phyloP scores from a whole-genome alignment of 1,140 invertebrate genomes.

The Pomacea maculata region DNA sequence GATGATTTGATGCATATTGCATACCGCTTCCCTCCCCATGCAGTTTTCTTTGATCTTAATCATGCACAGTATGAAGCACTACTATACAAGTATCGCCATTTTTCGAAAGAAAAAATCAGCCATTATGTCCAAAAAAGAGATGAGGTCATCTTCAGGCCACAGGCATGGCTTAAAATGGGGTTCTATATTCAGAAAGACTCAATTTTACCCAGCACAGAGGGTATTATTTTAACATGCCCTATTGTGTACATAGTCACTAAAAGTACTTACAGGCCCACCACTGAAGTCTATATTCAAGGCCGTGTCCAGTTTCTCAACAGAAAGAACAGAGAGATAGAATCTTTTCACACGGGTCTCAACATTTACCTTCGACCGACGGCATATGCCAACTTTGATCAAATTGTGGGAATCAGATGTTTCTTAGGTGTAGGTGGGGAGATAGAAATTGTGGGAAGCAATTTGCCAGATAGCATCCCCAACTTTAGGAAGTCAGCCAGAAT shows the following conservation, averaged over 20 bases:
- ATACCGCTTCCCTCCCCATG: conserved; percentile 52
- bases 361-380: conserved; percentile 51
- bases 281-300: conserved; percentile 44
- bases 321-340: conserved; percentile 36
- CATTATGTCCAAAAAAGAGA: conserved; percentile 47
- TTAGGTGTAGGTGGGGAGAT: conserved; percentile 53
- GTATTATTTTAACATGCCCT: conserved; percentile 47
- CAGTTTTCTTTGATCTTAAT: conserved; percentile 53
- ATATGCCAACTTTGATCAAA: conserved; percentile 54
- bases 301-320: conserved; percentile 54
- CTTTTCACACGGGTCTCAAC: conserved; percentile 48
- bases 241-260: conserved; percentile 56
- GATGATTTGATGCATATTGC: conserved; percentile 55
- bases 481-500: conserved; percentile 42
- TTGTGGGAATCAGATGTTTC: conserved; percentile 56
- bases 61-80: conserved; percentile 37
- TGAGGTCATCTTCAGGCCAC: conserved; percentile 48
- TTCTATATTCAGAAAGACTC: conserved; percentile 56
- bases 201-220: conserved; percentile 55
- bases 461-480: conserved; percentile 31
- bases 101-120: conserved; percentile 46
- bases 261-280: conserved; percentile 43
- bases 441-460: conserved; percentile 44
- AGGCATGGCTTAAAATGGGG: conserved; percentile 60
- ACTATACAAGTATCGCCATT: conserved; percentile 45